phyloP scores from a whole-genome alignment of 2,113 vertebrate species.

The Serilophus lunatus region DNA sequence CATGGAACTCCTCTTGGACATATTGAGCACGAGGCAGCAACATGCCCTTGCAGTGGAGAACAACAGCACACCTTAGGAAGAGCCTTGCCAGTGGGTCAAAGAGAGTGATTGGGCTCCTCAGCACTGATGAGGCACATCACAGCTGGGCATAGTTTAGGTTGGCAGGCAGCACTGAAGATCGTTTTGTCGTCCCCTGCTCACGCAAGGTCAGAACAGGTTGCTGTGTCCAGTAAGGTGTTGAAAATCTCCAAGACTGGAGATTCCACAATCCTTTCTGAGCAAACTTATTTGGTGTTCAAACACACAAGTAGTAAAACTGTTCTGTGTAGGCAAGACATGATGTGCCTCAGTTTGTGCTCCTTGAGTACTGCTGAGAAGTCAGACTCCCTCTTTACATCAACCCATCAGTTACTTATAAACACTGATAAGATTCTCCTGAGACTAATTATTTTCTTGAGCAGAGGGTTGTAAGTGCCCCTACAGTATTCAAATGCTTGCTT shows the following conservation, averaged over 20 bases:
- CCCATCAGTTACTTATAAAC: not conserved
- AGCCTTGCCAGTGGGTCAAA: rapidly evolving
- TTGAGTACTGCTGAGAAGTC: not conserved
- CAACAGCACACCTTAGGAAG: not conserved
- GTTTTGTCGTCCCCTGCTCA: not conserved
- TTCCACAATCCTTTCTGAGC: not conserved
- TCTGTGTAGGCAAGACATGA: not conserved
- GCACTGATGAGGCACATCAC: not conserved
- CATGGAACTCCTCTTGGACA: not conserved
- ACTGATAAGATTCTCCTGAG: not conserved
- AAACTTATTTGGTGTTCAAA: not conserved
- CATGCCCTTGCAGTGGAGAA: not conserved
- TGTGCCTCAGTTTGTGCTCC: not conserved
- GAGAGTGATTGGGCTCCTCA: not conserved
- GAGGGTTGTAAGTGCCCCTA: not conserved
- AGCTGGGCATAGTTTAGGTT: not conserved
- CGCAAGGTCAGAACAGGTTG: not conserved
- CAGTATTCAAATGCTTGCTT: not conserved
- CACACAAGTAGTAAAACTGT: not conserved
- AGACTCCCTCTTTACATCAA: not conserved
- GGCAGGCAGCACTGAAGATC: not conserved
- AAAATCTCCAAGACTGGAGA: not conserved
- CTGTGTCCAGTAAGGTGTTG: not conserved
- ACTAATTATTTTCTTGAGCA: not conserved
- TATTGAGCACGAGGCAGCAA: not conserved